Percentiles rank a stretch among this genome's conserved stretches.
Conservation (phyloP, 2,113 vertebrate species). For the Pituophis catenifer region DNA sequence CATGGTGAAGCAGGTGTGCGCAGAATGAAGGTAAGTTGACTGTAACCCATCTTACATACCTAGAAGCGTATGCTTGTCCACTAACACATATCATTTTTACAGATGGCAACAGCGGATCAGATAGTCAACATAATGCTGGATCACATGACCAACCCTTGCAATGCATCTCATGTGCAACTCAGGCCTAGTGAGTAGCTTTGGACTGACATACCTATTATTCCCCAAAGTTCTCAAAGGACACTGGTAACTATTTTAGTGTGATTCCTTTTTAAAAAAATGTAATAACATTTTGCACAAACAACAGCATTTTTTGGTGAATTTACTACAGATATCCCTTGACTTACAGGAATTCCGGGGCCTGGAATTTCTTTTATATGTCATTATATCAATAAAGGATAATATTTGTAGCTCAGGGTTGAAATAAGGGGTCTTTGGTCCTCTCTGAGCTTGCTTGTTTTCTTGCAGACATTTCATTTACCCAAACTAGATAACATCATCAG, state of each 20-base stretch:
- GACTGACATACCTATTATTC: background rate
- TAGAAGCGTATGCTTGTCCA: background rate
- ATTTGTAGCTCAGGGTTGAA: background rate
- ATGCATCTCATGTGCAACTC: conserved; percentile 76
- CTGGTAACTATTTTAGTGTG: background rate
- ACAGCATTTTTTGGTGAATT: background rate
- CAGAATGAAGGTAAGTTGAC: conserved; percentile 79
- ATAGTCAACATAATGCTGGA: conserved; percentile 83
- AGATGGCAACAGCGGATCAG: conserved; percentile 79
- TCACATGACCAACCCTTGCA: conserved; percentile 85
- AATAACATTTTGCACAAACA: background rate
- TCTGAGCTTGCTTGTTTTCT: background rate
- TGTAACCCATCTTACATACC: background rate
- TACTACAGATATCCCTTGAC: background rate
- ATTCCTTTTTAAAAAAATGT: background rate
- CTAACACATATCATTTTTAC: background rate
- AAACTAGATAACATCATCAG: background rate
- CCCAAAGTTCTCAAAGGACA: background rate
- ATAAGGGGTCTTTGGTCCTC: background rate
- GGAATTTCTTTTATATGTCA: background rate
- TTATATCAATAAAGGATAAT: background rate
- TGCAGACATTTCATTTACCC: background rate
- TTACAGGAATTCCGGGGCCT: background rate
- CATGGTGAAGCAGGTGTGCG: conserved; percentile 90
- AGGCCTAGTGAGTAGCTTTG: conserved; percentile 68